These are phyloP conservation scores for Fringilla coelebs DNA, from an alignment of 2,797 vertebrate species.

Conservation along the genomic window DNA sequence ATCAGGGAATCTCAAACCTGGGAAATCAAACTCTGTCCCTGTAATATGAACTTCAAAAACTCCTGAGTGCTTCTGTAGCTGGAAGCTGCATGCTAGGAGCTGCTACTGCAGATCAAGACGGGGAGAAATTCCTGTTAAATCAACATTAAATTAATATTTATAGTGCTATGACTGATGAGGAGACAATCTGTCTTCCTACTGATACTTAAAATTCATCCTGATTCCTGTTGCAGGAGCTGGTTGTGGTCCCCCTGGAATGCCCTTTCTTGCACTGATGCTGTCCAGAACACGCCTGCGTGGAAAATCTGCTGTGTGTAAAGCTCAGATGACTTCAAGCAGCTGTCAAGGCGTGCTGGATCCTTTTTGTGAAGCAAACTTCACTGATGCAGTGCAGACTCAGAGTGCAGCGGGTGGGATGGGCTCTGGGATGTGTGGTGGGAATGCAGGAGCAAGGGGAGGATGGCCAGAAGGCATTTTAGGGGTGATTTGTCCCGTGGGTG, in stretches of 20 bases:
- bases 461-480: not conserved
- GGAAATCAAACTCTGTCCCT: not conserved
- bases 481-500: not conserved
- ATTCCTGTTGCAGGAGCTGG: not conserved
- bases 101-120: not conserved
- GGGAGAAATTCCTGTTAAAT: not conserved
- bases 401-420: not conserved
- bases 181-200: not conserved
- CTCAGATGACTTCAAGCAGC: not conserved
- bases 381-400: not conserved
- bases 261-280: not conserved
- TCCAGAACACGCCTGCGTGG: not conserved
- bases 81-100: not conserved
- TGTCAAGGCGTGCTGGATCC: not conserved
- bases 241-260: not conserved
- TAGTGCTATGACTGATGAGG: not conserved
- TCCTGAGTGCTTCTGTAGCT: accelerated
- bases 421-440: not conserved
- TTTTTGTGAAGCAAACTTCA: not conserved
- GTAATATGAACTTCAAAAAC: not conserved
- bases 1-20: not conserved
- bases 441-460: not conserved
- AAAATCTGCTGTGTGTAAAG: not conserved
- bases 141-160: not conserved
- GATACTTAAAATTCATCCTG: not conserved